These are phyloP conservation scores for Prionailurus viverrinus DNA, from an alignment of 2,113 vertebrate genomes.

Conservation along the genomic window DNA sequence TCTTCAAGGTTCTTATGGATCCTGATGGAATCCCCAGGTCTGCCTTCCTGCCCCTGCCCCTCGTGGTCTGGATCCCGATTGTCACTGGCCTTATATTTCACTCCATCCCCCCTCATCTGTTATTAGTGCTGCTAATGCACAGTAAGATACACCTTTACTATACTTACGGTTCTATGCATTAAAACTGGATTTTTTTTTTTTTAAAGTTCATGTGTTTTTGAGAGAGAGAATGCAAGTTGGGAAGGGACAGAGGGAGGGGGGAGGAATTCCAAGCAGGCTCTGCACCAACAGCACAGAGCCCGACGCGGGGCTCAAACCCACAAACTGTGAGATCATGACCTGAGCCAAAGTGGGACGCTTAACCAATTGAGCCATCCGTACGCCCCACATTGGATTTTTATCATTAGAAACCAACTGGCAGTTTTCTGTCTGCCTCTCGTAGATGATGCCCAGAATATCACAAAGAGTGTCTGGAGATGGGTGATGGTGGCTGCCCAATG, in stretches of 20 bases:
- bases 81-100: neutral
- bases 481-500: accelerated
- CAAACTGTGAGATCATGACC: too few relatives aligned
- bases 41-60: neutral
- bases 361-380: too few relatives aligned
- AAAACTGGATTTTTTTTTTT: neutral
- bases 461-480: neutral
- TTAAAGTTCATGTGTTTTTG: too few relatives aligned
- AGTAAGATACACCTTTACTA: neutral
- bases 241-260: too few relatives aligned
- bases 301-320: too few relatives aligned
- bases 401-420: neutral
- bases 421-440: neutral
- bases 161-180: neutral
- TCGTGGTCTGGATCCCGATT: neutral
- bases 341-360: too few relatives aligned
- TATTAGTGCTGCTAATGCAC: neutral
- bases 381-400: neutral
- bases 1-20: neutral
- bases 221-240: too few relatives aligned
- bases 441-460: neutral
- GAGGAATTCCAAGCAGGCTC: too few relatives aligned
- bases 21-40: neutral
- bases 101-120: neutral
- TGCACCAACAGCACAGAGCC: too few relatives aligned